These are phyloP conservation scores for Lordiphosa andalusiaca DNA, from an alignment of 2,888 invertebrate species.

Conservation along the genomic window DNA sequence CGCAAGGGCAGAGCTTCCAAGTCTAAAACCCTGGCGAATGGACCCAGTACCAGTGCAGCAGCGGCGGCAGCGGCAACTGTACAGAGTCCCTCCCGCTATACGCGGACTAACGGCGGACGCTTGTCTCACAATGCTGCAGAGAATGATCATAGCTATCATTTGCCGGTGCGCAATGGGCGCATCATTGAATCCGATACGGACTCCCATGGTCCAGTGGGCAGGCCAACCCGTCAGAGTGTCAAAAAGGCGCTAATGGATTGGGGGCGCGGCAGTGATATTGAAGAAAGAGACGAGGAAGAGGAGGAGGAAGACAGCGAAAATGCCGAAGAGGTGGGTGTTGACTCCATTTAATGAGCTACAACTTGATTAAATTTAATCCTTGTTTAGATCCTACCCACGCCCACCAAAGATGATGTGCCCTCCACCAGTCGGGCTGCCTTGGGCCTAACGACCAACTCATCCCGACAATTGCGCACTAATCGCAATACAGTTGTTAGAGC, in stretches of 20 bases:
- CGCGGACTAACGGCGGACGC: constrained; percentile 61
- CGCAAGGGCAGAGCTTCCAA: constrained; percentile 66
- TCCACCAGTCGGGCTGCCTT: constrained; percentile 71
- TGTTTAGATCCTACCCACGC: constrained; percentile 75
- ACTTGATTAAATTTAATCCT: neutral
- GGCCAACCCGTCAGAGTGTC: constrained; percentile 78
- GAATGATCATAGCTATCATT: constrained; percentile 80
- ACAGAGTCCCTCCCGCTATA: constrained; percentile 72
- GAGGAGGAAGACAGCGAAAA: constrained; percentile 67
- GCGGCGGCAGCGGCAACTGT: constrained; percentile 42
- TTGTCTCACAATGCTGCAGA: constrained; percentile 67
- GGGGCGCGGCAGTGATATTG: constrained; percentile 77
- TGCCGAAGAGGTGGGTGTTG: constrained; percentile 60
- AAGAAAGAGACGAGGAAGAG: constrained; percentile 68
- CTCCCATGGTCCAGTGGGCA: constrained; percentile 69
- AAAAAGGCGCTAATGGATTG: constrained; percentile 77
- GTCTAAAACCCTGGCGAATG: constrained; percentile 45
- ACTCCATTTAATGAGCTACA: neutral
- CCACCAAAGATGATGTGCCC: constrained; percentile 68
- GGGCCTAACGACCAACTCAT: constrained; percentile 25
- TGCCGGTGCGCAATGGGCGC: constrained; percentile 73
- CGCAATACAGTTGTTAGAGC: constrained; percentile 73
- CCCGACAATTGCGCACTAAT: constrained; percentile 78
- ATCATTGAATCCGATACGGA: constrained; percentile 77
- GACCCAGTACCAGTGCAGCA: constrained; percentile 62